Evolutionary conservation across 2,113 vertebrate species (phyloP).

Genomic region (Oncorhynchus tshawytscha): DNA sequence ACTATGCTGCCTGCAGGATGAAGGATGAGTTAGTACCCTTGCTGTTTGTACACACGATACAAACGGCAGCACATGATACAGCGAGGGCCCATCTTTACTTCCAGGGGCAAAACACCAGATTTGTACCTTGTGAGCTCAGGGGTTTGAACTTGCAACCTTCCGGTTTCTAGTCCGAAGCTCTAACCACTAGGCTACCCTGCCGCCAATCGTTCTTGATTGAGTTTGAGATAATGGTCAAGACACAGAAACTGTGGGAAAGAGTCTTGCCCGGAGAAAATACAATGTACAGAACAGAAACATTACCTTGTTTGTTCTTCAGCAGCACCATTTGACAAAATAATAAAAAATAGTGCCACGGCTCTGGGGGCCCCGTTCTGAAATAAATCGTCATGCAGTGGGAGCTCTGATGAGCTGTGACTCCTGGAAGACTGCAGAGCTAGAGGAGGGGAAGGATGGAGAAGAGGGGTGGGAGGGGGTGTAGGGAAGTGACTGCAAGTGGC

Average conservation of each 20-base stretch:
- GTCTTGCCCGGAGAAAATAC: not conserved
- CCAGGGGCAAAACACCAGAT: no score
- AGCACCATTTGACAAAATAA: slow-evolving; percentile 4
- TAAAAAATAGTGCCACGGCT: slow-evolving; percentile 6
- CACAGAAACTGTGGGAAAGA: not conserved
- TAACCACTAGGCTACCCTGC: no score
- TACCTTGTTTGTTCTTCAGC: not conserved
- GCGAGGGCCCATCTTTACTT: not conserved
- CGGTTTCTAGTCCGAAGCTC: no score
- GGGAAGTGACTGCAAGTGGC: slow-evolving; percentile 40
- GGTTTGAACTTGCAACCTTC: no score
- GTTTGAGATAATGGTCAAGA: not conserved
- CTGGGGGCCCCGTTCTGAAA: not conserved
- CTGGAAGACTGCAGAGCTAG: not conserved
- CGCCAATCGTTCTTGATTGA: not conserved
- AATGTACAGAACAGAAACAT: not conserved
- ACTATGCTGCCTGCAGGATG: no score
- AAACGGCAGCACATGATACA: no score
- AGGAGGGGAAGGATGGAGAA: not conserved
- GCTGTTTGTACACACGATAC: no score
- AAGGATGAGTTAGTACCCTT: no score
- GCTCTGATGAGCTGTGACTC: slow-evolving; percentile 31
- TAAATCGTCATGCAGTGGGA: slow-evolving; percentile 17
- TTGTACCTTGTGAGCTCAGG: no score
- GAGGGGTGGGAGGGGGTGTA: not conserved